These are phyloP conservation scores for Antrozous pallidus DNA, from an alignment of 2,797 vertebrate genomes.

Conservation along the genomic window DNA sequence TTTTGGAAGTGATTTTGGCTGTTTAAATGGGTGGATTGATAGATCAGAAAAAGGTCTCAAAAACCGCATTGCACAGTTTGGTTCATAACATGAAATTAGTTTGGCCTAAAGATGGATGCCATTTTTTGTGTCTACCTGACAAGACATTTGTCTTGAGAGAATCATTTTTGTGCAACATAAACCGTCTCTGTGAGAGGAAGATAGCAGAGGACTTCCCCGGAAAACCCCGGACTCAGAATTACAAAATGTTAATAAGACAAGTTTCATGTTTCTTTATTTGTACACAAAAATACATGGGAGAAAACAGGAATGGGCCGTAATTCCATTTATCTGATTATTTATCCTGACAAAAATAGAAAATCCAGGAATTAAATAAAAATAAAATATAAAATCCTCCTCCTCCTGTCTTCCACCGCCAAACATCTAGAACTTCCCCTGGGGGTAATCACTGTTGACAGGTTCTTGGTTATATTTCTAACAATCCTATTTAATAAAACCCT, in stretches of 20 bases:
- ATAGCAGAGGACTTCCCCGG: not conserved
- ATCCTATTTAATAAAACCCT: too few species aligned
- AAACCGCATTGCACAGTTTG: slow-evolving; percentile 11
- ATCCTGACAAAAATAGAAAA: not conserved
- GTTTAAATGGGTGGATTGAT: slow-evolving; percentile 39
- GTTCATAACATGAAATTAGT: not conserved
- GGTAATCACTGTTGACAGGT: not conserved
- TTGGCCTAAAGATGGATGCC: not conserved
- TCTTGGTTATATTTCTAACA: not conserved
- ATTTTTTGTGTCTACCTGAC: not conserved
- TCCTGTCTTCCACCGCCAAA: not conserved
- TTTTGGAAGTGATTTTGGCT: slow-evolving; percentile 57
- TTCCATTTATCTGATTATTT: slow-evolving; percentile 17
- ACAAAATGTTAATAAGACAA: not conserved
- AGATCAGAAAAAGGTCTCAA: slow-evolving; percentile 44
- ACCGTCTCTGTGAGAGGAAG: not conserved
- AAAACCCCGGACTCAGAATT: not conserved
- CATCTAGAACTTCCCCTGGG: not conserved
- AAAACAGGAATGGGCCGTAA: not conserved
- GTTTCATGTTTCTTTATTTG: not conserved
- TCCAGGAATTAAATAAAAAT: slow-evolving; percentile 32
- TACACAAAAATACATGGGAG: not conserved
- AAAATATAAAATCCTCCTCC: not conserved
- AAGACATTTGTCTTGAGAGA: not conserved
- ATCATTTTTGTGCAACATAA: not conserved